phyloP scores from a whole-genome alignment of 2,797 vertebrate genomes.

The Schizopygopsis pylzovi region DNA sequence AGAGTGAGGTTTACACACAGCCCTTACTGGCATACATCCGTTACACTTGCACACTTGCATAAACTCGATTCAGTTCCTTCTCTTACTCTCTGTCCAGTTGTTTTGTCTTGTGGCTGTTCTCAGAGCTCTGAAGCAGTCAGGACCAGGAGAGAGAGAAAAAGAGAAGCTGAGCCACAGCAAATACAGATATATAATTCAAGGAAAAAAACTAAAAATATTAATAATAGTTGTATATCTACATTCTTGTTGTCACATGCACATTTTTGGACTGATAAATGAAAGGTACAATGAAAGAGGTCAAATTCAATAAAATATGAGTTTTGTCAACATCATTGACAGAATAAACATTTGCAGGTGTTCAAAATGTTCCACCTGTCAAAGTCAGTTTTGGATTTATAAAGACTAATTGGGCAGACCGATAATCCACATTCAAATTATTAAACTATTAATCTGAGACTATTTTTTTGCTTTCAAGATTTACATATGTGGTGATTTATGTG shows the following conservation, averaged over 20 bases:
- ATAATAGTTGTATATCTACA: too few relatives aligned
- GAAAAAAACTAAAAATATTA: too few relatives aligned
- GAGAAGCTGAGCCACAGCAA: too few relatives aligned
- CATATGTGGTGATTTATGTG: neutral
- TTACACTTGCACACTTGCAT: neutral
- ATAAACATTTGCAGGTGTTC: neutral
- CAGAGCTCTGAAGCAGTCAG: constrained; percentile 25
- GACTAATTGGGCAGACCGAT: neutral
- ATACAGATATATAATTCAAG: too few relatives aligned
- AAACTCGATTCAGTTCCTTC: neutral
- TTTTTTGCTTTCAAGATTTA: neutral
- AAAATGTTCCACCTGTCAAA: neutral
- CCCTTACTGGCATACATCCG: too few relatives aligned
- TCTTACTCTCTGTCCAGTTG: neutral
- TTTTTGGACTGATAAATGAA: too few relatives aligned
- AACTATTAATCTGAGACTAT: neutral
- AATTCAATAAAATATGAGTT: too few relatives aligned
- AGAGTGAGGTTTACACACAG: too few relatives aligned
- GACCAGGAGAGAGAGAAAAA: neutral
- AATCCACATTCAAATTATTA: neutral
- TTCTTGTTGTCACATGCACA: too few relatives aligned
- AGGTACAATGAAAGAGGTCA: too few relatives aligned
- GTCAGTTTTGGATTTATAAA: neutral
- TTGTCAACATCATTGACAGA: neutral
- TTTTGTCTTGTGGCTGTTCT: constrained; percentile 8